phyloP scores from a whole-genome alignment of 2,797 vertebrate genomes.

The Gallinago nigripennis region DNA sequence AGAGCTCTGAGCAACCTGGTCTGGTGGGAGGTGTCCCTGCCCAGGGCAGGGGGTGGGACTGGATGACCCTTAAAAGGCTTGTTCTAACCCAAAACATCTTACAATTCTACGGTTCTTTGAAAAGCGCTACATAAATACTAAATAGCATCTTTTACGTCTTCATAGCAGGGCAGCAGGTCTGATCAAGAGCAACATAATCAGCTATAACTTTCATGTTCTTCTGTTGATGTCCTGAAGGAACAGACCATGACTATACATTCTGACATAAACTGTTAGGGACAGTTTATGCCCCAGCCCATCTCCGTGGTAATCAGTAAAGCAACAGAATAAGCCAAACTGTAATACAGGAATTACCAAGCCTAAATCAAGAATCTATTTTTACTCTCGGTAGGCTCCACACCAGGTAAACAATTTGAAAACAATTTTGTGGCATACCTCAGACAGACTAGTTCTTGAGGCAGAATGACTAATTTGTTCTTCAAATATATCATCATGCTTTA shows the following conservation, averaged over 20 bases:
- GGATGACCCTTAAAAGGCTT: not conserved
- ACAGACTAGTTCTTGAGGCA: slow-evolving; percentile 54
- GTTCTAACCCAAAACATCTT: not conserved
- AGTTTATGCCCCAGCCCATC: not conserved
- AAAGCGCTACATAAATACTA: not conserved
- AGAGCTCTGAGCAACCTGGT: not conserved
- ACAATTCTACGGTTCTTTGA: not conserved
- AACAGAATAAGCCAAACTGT: not conserved
- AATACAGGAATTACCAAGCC: slow-evolving; percentile 15
- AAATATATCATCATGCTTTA: slow-evolving; percentile 55
- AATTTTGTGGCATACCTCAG: slow-evolving; percentile 65
- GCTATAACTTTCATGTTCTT: not conserved
- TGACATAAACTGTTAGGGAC: not conserved
- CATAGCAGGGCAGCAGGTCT: not conserved
- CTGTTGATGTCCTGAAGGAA: not conserved
- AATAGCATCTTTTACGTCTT: not conserved
- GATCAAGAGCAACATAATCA: not conserved
- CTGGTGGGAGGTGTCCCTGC: not conserved
- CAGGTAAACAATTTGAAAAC: slow-evolving; percentile 66
- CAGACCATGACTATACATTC: not conserved
- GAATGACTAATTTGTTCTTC: slow-evolving; percentile 67
- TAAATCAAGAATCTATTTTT: slow-evolving; percentile 54
- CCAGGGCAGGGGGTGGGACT: not conserved
- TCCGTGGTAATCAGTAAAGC: not conserved
- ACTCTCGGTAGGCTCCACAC: slow-evolving; percentile 2